Base-by-base conservation (phyloP, 1,140 invertebrate genomes). In the Oedothorax gibbosus region DNA sequence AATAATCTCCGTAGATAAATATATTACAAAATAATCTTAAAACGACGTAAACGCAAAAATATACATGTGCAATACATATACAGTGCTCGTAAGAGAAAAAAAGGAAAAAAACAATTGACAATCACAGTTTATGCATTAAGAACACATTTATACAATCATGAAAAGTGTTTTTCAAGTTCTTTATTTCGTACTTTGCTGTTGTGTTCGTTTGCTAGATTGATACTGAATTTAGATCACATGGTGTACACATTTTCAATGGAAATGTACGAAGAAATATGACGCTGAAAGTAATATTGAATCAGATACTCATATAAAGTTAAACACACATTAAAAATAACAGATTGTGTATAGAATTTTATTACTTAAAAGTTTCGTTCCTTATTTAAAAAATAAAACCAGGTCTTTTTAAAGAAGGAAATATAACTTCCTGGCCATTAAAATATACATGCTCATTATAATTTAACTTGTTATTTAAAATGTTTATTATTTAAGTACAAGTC, bases 1-100 rank as follows among this genome's bases (percentile, higher is more conserved):
- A 77, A 76, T 57, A 77, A 62, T 77, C 65, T 64, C 14, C 20
- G 35, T 51, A 71, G 75, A 77, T 54, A 18, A 77, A 64, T 77
- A 77, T 77, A 64, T 77, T 77, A 77, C 75, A 77, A 77, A 77
- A 77, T 77, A 77, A 77, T 77, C 75, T 77, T 64, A 77, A 65
- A 77, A 65, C 21, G 57, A 51, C n/a, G 7, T 15, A 51, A 77
- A 62, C 56, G 51, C 21, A 77, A 77, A 77, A 77, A 77, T 77
- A 64, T 77, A 77, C 75, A 77, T 77, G 60, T 77, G 65, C 75
- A 77, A 57, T 77, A 79, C 62, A 79, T 79, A 68, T 79, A 79
- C 77, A 79, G 77, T 68, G 77, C 65, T 79, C 50, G 20, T 56
- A 79, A 79, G 51, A 12, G 64, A 35, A 57, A 53, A 54, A 60